These are phyloP conservation scores for Bufo gargarizans DNA, from an alignment of 2,113 vertebrate species.

Conservation along the genomic window DNA sequence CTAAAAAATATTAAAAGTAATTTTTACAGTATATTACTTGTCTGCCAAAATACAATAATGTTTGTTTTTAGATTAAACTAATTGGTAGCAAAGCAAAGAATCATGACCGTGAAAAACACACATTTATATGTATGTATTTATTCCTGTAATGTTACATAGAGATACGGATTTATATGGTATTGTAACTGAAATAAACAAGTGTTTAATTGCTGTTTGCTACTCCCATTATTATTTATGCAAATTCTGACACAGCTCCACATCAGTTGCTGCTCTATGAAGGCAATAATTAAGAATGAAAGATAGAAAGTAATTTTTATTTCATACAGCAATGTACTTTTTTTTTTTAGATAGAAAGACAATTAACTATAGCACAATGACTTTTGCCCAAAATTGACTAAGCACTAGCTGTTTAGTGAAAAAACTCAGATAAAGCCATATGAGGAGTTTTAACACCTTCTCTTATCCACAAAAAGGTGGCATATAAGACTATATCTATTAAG, in stretches of 20 bases:
- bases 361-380: too few species aligned
- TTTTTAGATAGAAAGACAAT: not conserved
- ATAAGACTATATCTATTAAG: too few species aligned
- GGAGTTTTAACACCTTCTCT: too few species aligned
- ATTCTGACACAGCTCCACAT: not conserved
- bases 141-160: not conserved
- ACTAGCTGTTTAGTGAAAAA: too few species aligned
- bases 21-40: not conserved
- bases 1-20: not conserved
- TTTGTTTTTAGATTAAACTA: not conserved
- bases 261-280: not conserved
- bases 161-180: not conserved
- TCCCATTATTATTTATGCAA: not conserved
- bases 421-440: too few species aligned
- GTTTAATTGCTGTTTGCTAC: not conserved
- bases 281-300: slow-evolving; percentile 23
- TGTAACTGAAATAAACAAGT: slow-evolving; percentile 9
- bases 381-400: too few species aligned
- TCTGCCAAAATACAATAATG: not conserved
- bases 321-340: not conserved
- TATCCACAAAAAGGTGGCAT: too few species aligned
- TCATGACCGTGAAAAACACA: not conserved
- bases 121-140: not conserved
- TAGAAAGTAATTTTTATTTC: not conserved
- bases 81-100: not conserved